Evolutionary conservation across 1,140 invertebrate genomes (phyloP).

Genomic region (Ips typographus): DNA sequence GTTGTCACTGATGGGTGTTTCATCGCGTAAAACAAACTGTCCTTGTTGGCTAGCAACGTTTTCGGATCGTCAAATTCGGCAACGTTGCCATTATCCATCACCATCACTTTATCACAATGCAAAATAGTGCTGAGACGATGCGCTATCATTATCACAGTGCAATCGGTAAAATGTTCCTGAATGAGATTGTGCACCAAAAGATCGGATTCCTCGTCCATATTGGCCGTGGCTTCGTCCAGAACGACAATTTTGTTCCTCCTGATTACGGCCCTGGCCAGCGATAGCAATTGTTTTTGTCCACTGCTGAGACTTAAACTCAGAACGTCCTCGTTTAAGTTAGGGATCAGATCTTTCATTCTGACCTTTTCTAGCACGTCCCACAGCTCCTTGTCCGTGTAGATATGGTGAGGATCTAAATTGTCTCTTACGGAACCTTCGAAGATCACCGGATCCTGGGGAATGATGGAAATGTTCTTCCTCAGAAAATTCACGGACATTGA

Average conservation of each 20-base stretch:
- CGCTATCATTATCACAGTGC: slow-evolving; percentile 82
- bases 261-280: slow-evolving; percentile 74
- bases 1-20: slow-evolving; percentile 6
- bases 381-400: slow-evolving; percentile 54
- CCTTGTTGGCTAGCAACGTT: slow-evolving; percentile 15
- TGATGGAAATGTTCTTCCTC: slow-evolving; percentile 73
- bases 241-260: slow-evolving; percentile 75
- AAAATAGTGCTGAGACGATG: slow-evolving; percentile 82
- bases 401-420: slow-evolving; percentile 61
- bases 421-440: slow-evolving; percentile 59
- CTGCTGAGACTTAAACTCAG: slow-evolving; percentile 72
- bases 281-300: slow-evolving; percentile 78
- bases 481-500: slow-evolving; percentile 49
- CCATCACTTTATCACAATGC: slow-evolving; percentile 74
- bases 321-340: slow-evolving; percentile 53
- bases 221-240: slow-evolving; percentile 75
- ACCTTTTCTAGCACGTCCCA: slow-evolving; percentile 50
- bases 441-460: slow-evolving; percentile 79
- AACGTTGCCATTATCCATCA: slow-evolving; percentile 64
- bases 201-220: slow-evolving; percentile 71
- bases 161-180: slow-evolving; percentile 67
- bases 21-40: slow-evolving; percentile 25
- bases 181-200: slow-evolving; percentile 69
- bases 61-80: slow-evolving; percentile 25
- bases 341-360: slow-evolving; percentile 44